A percentile compares a stretch with the other conserved stretches of the same genome.
Evolutionary conservation across 2,888 invertebrate genomes (phyloP).

Genomic region (Amaurobius ferox): DNA sequence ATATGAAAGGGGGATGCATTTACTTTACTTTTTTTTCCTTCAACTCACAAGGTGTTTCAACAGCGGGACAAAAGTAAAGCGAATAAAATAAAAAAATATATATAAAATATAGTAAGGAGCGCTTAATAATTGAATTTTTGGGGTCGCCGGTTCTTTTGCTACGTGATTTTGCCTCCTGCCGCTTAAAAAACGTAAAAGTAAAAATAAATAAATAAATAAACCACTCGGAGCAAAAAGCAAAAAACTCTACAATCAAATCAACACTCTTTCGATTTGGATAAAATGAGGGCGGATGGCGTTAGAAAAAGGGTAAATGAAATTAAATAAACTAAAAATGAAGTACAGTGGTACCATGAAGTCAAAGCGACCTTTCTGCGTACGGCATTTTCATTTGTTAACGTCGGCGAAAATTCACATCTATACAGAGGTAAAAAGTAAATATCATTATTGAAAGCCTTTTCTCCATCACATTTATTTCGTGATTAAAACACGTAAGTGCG

Average conservation of each 20-base stretch:
- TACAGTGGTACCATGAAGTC: slow-evolving; percentile 27
- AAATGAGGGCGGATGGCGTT: too few relatives aligned
- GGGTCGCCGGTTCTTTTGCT: slow-evolving; percentile 55
- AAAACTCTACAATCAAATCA: too few relatives aligned
- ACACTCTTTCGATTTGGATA: too few relatives aligned
- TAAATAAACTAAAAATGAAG: slow-evolving; percentile 31
- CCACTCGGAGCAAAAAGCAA: too few relatives aligned
- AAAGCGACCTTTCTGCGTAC: slow-evolving; percentile 53
- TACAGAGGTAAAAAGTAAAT: not conserved
- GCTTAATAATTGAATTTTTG: slow-evolving; percentile 71
- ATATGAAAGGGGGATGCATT: not conserved
- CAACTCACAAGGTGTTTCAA: slow-evolving; percentile 23
- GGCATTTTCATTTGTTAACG: slow-evolving; percentile 39
- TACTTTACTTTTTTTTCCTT: slow-evolving; percentile 10
- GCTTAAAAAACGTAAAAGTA: slow-evolving; percentile 43
- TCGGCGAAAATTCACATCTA: not conserved
- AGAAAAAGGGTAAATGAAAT: slow-evolving; percentile 15
- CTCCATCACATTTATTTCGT: too few relatives aligned
- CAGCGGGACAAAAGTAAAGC: slow-evolving; percentile 35
- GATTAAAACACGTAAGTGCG: too few relatives aligned
- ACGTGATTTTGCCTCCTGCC: slow-evolving; percentile 62
- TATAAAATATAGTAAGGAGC: slow-evolving; percentile 26
- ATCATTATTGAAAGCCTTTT: not conserved
- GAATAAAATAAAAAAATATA: slow-evolving; percentile 39
- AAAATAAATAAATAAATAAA: slow-evolving; percentile 43